These are phyloP conservation scores for Baronia brevicornis DNA, from an alignment of 2,888 invertebrate genomes.

Conservation along the genomic window DNA sequence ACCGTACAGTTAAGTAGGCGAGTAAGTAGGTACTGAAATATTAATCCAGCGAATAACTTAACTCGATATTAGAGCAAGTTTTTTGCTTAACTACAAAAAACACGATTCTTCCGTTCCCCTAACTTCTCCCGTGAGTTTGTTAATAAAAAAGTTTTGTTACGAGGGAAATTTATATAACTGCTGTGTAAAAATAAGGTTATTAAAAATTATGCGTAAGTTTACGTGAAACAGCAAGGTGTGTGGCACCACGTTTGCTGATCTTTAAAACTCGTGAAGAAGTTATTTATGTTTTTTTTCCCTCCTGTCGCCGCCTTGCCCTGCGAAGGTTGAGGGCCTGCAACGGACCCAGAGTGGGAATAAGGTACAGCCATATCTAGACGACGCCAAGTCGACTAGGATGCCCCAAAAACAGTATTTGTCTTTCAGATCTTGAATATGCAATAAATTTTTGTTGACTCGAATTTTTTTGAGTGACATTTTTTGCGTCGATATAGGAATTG, in stretches of 20 bases:
- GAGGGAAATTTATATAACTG: constrained; percentile 9
- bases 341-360: too few relatives aligned
- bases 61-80: not conserved
- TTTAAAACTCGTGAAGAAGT: not conserved
- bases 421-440: too few relatives aligned
- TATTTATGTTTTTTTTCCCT: too few relatives aligned
- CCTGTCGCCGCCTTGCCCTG: too few relatives aligned
- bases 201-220: constrained; percentile 3
- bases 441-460: too few relatives aligned
- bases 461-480: too few relatives aligned
- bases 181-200: constrained; percentile 8
- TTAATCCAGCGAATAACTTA: constrained; percentile 1
- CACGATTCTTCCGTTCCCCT: constrained; percentile 7
- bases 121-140: constrained; percentile 11
- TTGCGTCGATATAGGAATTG: too few relatives aligned
- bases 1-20: too few relatives aligned
- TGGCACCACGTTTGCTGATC: not conserved
- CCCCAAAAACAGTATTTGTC: too few relatives aligned
- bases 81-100: constrained; percentile 2
- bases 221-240: not conserved
- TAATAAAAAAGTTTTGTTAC: constrained; percentile 15
- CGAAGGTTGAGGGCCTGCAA: too few relatives aligned
- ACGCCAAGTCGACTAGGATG: too few relatives aligned
- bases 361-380: too few relatives aligned
- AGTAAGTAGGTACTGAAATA: not conserved